Conservation (phyloP, 64 coral and sea anemone genomes). For the Stylophora pistillata region DNA sequence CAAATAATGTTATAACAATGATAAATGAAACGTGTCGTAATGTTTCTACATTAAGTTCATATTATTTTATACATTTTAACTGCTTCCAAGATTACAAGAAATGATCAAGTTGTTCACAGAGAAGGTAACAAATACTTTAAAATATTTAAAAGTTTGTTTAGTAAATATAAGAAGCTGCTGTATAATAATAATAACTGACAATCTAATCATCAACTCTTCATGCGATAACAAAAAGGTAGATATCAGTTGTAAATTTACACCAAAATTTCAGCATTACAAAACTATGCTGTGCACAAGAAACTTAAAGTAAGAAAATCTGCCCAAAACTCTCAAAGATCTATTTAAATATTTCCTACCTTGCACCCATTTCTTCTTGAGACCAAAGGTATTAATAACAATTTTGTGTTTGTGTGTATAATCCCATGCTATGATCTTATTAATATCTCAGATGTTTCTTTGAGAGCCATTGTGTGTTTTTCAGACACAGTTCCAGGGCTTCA, state of each 20-base stretch:
- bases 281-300: no score
- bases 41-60: no score
- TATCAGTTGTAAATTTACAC: background rate
- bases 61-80: no score
- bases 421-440: background rate
- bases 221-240: background rate
- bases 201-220: background rate
- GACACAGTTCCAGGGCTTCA: background rate
- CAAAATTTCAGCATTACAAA: background rate
- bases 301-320: background rate
- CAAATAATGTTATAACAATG: no score
- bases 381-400: background rate
- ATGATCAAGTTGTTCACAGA: background rate
- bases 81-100: background rate
- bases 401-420: conserved; percentile 18
- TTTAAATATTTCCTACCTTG: background rate
- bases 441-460: background rate
- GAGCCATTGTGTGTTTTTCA: background rate
- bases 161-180: background rate
- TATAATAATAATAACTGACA: background rate
- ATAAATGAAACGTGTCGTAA: no score
- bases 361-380: background rate
- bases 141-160: background rate
- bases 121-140: background rate
- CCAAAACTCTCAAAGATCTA: background rate